phyloP scores from a whole-genome alignment of 2,113 vertebrate species.

The Micromys minutus region DNA sequence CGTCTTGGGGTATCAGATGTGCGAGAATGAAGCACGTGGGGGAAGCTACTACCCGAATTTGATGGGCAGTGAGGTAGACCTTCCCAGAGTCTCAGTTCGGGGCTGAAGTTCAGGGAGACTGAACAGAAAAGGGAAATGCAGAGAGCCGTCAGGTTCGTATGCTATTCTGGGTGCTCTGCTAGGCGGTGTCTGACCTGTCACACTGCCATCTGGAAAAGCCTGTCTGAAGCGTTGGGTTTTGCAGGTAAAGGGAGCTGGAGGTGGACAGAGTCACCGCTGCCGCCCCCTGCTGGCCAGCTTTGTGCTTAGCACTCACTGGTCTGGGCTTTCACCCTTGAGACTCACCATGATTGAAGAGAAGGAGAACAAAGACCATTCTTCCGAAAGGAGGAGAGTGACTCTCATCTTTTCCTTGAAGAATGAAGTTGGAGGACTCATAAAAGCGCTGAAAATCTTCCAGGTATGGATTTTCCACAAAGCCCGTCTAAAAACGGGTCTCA shows the following conservation, averaged over 20 bases:
- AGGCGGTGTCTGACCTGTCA: neutral
- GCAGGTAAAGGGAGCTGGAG: neutral
- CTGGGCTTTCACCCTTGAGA: conserved; percentile 39
- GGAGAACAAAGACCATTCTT: conserved; percentile 90
- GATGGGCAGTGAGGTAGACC: neutral
- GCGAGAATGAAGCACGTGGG: neutral
- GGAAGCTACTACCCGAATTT: no score
- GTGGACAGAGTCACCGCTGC: neutral
- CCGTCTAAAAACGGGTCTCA: neutral
- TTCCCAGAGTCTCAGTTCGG: neutral
- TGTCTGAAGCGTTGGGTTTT: neutral
- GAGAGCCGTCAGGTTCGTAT: no score
- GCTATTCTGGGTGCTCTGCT: neutral
- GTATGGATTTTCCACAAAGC: conserved; percentile 78
- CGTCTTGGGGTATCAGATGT: neutral
- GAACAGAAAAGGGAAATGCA: neutral
- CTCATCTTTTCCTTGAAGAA: conserved; percentile 98
- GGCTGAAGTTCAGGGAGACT: neutral
- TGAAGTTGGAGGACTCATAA: conserved; percentile 97
- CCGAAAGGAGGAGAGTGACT: conserved; percentile 91
- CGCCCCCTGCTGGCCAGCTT: neutral
- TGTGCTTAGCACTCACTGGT: neutral
- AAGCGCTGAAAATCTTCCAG: conserved; percentile 97
- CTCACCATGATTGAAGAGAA: conserved; percentile 93
- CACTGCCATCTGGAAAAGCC: neutral